These are phyloP conservation scores for Pogonophryne albipinna DNA, from an alignment of 2,797 vertebrate genomes.

Conservation along the genomic window DNA sequence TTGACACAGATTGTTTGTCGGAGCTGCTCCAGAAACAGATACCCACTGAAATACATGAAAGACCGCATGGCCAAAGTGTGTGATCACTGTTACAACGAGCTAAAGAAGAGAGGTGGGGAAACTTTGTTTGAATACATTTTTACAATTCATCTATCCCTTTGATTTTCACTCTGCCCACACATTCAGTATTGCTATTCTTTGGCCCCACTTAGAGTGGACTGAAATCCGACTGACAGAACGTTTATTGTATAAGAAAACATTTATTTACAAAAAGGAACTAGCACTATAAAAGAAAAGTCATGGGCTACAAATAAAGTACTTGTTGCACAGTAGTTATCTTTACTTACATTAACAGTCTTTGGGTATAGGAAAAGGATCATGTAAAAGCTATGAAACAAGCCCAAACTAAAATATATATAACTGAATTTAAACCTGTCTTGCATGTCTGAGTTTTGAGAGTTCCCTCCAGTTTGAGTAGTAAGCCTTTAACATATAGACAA, in stretches of 20 bases:
- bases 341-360: neutral
- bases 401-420: neutral
- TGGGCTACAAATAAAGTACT: neutral
- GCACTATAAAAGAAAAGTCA: neutral
- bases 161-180: neutral
- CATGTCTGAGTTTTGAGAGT: neutral
- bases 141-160: neutral
- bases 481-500: neutral
- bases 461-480: neutral
- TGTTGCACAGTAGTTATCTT: neutral
- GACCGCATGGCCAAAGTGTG: slow-evolving; percentile 96
- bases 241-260: neutral
- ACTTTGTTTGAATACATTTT: neutral
- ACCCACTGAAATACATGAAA: slow-evolving; percentile 96
- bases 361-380: neutral
- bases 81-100: slow-evolving; percentile 91
- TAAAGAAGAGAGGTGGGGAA: slow-evolving; percentile 89
- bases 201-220: neutral
- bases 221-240: neutral
- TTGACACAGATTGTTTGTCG: slow-evolving; percentile 92
- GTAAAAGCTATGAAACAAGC: neutral
- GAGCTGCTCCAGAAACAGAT: slow-evolving; percentile 95
- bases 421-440: neutral
- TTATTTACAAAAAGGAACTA: neutral
- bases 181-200: neutral